Evolutionary conservation across 2,888 invertebrate species (phyloP).

Genomic region (Synergus japonicus): DNA sequence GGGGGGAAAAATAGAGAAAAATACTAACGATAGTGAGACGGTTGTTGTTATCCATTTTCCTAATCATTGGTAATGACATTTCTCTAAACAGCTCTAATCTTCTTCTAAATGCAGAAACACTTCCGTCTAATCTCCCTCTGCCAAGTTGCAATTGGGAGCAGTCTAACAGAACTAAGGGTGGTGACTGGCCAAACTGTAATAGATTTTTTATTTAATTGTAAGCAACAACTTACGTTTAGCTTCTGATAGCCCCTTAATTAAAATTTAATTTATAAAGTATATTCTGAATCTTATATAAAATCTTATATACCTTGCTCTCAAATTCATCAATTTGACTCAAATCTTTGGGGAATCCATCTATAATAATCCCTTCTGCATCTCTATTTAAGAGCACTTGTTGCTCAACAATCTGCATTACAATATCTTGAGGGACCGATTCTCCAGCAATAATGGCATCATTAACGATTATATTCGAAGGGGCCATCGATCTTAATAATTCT

Average conservation of each 20-base stretch:
- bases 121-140: conserved; percentile 90
- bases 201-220: background rate
- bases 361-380: conserved; percentile 85
- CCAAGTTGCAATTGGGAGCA: conserved; percentile 94
- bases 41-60: conserved; percentile 88
- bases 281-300: background rate
- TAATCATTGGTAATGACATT: conserved; percentile 92
- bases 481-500: conserved; percentile 85
- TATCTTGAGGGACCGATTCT: conserved; percentile 88
- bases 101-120: conserved; percentile 89
- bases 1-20: conserved; percentile 68
- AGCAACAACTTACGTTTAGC: background rate
- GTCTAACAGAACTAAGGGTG: conserved; percentile 91
- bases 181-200: conserved; percentile 86
- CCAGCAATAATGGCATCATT: conserved; percentile 87
- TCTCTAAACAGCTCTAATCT: conserved; percentile 92
- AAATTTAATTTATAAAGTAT: background rate
- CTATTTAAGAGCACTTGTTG: conserved; percentile 79
- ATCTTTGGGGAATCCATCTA: conserved; percentile 97
- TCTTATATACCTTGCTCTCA: conserved; percentile 92
- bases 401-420: conserved; percentile 87
- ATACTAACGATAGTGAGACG: conserved; percentile 88
- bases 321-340: conserved; percentile 92
- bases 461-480: conserved; percentile 83
- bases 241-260: too few relatives aligned